These are phyloP conservation scores for Psix sp. DNA, from an alignment of 1,140 invertebrate genomes.

Conservation along the genomic window DNA sequence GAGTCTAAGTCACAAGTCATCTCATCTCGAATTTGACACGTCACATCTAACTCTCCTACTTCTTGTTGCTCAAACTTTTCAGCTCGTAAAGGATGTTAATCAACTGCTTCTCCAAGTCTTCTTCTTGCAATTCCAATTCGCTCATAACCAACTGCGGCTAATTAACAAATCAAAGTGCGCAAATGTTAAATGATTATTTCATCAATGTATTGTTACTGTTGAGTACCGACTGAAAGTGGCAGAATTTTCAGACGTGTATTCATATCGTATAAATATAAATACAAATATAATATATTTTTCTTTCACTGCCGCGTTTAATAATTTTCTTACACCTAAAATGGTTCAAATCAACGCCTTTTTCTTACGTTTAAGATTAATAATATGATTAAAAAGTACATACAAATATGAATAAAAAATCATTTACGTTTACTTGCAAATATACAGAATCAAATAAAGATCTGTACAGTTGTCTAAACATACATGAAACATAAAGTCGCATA, in stretches of 20 bases:
- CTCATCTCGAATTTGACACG: slow-evolving; percentile 1
- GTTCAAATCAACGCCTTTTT: no score
- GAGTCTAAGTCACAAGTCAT: slow-evolving; percentile 50
- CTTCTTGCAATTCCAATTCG: slow-evolving; percentile 35
- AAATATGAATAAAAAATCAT: no score
- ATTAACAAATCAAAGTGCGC: slow-evolving; percentile 24
- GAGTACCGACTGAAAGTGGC: slow-evolving; percentile 16
- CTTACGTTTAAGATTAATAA: no score
- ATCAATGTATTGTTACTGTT: slow-evolving; percentile 14
- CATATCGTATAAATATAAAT: background rate
- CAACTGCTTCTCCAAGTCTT: slow-evolving; percentile 51
- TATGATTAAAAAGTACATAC: no score
- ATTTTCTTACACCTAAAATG: no score
- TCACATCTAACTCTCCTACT: slow-evolving; percentile 28
- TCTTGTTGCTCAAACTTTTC: slow-evolving; percentile 43
- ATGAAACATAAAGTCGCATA: background rate
- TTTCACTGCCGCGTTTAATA: no score
- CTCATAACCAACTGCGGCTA: slow-evolving; percentile 29
- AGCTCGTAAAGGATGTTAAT: slow-evolving; percentile 29
- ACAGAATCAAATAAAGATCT: background rate
- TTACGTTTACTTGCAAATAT: no score
- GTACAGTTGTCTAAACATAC: slow-evolving; percentile 3
- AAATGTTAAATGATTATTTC: slow-evolving; percentile 18
- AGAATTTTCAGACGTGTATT: background rate
- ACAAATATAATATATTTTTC: no score